Conservation (phyloP, 2,797 vertebrate species). For the Peromyscus nudipes region DNA sequence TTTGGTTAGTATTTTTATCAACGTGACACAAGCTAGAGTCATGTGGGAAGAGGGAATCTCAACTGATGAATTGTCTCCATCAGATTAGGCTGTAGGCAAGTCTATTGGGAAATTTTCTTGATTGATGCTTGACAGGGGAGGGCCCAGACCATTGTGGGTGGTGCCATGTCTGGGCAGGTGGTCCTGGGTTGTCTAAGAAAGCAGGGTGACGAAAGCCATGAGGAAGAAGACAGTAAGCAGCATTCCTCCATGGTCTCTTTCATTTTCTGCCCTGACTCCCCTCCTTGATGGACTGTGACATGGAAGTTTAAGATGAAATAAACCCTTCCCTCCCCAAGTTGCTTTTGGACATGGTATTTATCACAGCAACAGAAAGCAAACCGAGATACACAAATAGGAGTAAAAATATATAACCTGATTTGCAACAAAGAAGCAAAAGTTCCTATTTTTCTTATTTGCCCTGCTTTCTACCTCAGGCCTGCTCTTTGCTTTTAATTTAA, state of each 20-base stretch:
- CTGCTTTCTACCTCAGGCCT: not conserved
- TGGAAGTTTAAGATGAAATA: not conserved
- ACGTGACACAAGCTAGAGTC: not conserved
- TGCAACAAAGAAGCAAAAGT: not conserved
- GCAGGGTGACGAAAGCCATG: not conserved
- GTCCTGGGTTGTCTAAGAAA: not conserved
- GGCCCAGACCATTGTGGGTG: not conserved
- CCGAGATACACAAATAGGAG: not conserved
- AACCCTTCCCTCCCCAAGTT: not conserved
- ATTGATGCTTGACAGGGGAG: not conserved
- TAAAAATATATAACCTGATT: not conserved
- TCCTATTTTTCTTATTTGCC: constrained; percentile 17
- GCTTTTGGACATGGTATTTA: not conserved
- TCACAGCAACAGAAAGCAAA: not conserved
- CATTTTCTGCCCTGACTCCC: not conserved
- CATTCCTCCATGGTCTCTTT: not conserved
- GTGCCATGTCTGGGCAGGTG: not conserved
- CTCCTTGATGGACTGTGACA: not conserved
- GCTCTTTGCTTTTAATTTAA: constrained; percentile 49
- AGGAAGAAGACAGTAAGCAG: not conserved
- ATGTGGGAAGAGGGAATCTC: not conserved
- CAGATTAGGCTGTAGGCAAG: not conserved
- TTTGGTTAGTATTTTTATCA: not conserved
- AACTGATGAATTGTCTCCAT: not conserved
- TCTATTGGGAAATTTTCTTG: not conserved